Percentiles rank a stretch among this genome's conserved stretches.
phyloP scores from a whole-genome alignment of 1,140 invertebrate species.

The Pantala flavescens region DNA sequence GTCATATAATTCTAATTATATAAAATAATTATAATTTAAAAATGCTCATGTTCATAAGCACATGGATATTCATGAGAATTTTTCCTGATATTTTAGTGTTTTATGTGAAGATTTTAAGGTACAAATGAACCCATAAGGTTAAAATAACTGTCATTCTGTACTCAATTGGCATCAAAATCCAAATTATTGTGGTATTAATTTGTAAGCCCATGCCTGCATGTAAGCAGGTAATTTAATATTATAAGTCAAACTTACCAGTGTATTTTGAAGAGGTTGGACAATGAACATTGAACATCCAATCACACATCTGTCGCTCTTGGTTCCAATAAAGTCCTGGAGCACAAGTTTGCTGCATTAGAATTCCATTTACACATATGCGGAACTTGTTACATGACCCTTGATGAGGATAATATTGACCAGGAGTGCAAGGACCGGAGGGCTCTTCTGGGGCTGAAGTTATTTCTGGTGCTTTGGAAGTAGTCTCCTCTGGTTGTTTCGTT shows the following conservation, averaged over 20 bases:
- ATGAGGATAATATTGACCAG: constrained; percentile 47
- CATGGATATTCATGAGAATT: too few relatives aligned
- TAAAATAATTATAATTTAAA: too few relatives aligned
- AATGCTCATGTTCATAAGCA: too few relatives aligned
- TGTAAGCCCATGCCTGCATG: too few relatives aligned
- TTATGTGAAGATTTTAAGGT: too few relatives aligned
- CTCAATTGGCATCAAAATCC: too few relatives aligned
- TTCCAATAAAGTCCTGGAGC: constrained; percentile 60
- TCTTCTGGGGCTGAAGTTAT: background rate
- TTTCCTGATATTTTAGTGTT: too few relatives aligned
- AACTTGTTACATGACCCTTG: constrained; percentile 49
- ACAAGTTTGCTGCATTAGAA: constrained; percentile 51
- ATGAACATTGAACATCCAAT: constrained; percentile 47
- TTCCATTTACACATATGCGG: constrained; percentile 56
- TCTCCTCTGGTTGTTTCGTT: constrained; percentile 20
- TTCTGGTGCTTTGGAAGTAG: constrained; percentile 7
- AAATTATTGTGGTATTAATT: too few relatives aligned
- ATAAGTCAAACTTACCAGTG: background rate
- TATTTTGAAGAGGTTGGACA: constrained; percentile 25
- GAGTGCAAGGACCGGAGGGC: constrained; percentile 30
- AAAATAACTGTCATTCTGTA: too few relatives aligned
- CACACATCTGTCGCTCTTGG: constrained; percentile 49
- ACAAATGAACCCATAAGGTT: too few relatives aligned
- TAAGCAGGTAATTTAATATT: background rate
- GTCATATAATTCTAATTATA: too few relatives aligned